These are phyloP conservation scores for Gadus macrocephalus DNA, from an alignment of 2,113 vertebrate species.

Conservation along the genomic window DNA sequence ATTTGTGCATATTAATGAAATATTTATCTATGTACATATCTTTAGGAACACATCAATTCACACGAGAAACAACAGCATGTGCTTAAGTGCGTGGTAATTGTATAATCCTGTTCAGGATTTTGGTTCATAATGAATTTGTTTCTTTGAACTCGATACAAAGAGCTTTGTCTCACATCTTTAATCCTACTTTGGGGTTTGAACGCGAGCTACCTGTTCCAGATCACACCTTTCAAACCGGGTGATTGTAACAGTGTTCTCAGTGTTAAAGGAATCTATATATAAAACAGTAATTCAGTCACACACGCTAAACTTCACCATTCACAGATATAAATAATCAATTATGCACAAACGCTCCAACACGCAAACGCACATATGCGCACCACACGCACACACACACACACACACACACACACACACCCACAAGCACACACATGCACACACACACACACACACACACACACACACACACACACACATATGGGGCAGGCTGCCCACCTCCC, in stretches of 20 bases:
- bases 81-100: constrained; percentile 35
- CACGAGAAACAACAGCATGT: constrained; percentile 20
- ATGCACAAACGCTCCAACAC: background rate
- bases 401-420: constrained; percentile 30
- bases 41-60: constrained; percentile 38
- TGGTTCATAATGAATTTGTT: constrained; percentile 11
- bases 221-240: background rate
- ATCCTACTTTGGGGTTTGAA: background rate
- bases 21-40: constrained; percentile 51
- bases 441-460: constrained; percentile 39
- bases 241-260: too few relatives aligned
- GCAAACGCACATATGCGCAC: background rate
- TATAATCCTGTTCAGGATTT: constrained; percentile 30
- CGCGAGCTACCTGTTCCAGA: background rate
- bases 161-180: constrained; percentile 4
- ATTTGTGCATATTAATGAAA: constrained; percentile 67
- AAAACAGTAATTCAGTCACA: constrained; percentile 36
- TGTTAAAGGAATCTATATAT: background rate
- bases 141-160: constrained; percentile 16
- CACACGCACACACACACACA: background rate
- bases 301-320: constrained; percentile 51
- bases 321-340: constrained; percentile 35
- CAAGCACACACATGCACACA: constrained; percentile 28
- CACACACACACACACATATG: constrained; percentile 30
- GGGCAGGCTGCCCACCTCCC: constrained; percentile 67